Conservation (phyloP, 2,888 invertebrate species). For the Rhogogaster chlorosoma region DNA sequence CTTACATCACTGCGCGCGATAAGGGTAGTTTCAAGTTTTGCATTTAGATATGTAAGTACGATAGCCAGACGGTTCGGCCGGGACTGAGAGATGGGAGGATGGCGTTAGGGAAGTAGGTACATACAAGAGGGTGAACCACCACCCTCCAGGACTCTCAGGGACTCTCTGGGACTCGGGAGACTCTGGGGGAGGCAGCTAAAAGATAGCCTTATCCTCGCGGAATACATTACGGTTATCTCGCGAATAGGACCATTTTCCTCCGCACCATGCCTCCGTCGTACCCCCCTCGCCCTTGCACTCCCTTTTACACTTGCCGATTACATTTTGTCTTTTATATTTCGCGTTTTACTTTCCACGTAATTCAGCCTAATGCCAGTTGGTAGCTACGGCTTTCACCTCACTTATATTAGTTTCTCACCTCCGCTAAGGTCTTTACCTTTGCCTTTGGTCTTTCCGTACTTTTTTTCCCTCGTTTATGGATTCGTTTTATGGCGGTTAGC, state of each 20-base stretch:
- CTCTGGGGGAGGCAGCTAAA: conserved; percentile 52
- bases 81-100: background rate
- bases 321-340: conserved; percentile 49
- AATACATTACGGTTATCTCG: conserved; percentile 68
- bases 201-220: conserved; percentile 64
- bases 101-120: conserved; percentile 52
- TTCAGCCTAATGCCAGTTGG: conserved; percentile 40
- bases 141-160: conserved; percentile 47
- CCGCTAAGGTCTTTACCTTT: conserved; percentile 21
- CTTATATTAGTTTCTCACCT: conserved; percentile 40
- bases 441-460: conserved; percentile 2
- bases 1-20: conserved; percentile 53
- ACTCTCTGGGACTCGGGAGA: conserved; percentile 58
- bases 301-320: conserved; percentile 52
- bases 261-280: conserved; percentile 41
- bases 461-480: background rate
- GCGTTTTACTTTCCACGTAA: conserved; percentile 41
- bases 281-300: conserved; percentile 47
- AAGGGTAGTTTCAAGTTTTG: conserved; percentile 62
- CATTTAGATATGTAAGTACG: conserved; percentile 60
- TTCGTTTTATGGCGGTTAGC: conserved; percentile 1
- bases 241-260: conserved; percentile 56
- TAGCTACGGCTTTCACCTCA: conserved; percentile 35
- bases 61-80: conserved; percentile 48
- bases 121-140: conserved; percentile 44